Conservation (phyloP, 2,113 vertebrate species). For the Neodon shergylaensis region DNA sequence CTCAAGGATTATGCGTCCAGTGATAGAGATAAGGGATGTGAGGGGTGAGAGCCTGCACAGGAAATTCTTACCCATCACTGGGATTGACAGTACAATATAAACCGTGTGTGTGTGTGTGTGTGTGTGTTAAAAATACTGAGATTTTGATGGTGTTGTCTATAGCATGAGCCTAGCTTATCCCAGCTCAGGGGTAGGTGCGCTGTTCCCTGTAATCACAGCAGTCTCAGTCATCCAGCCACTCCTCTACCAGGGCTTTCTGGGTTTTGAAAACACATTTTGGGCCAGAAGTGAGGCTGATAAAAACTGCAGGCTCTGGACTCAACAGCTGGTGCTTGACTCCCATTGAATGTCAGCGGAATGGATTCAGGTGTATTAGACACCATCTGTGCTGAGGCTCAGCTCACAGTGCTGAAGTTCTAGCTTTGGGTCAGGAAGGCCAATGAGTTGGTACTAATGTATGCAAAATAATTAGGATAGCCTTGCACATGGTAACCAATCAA, state of each 20-base stretch:
- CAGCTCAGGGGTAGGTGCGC: neutral
- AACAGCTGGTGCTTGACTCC: neutral
- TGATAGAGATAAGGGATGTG: neutral
- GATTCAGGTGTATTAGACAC: neutral
- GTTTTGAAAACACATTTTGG: neutral
- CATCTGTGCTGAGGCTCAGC: neutral
- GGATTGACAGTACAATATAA: neutral
- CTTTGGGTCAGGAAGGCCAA: neutral
- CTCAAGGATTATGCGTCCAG: neutral
- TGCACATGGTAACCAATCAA: neutral
- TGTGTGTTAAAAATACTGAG: neutral
- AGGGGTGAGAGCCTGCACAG: fast-evolving
- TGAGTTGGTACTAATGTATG: neutral
- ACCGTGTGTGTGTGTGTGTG: neutral
- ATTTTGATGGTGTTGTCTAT: neutral
- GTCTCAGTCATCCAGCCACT: neutral
- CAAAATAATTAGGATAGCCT: neutral
- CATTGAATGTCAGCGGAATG: neutral
- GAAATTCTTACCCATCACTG: neutral
- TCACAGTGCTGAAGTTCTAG: neutral
- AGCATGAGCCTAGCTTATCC: neutral
- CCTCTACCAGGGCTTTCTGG: neutral
- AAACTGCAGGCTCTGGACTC: neutral
- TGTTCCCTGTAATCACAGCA: neutral
- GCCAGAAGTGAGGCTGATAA: too few species aligned